Base-by-base conservation (phyloP, 2,888 invertebrate species). In the Hydroisotoma schaefferi region DNA sequence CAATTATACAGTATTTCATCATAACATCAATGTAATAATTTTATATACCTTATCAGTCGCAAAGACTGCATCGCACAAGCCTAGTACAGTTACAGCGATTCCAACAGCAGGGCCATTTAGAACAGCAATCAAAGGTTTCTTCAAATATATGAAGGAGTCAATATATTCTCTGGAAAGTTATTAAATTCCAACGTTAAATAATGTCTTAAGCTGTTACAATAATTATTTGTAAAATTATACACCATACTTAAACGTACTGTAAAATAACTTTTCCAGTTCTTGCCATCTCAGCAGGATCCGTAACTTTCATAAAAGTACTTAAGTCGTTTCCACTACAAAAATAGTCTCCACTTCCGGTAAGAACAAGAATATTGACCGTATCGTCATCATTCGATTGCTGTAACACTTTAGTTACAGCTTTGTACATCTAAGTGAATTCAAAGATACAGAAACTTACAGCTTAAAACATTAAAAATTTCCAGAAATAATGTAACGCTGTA, bases 41-140 rank as follows among this genome's bases (percentile, higher is more conserved):
- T 10, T 6, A 38, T 26, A 2, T 77, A 88, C 91, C 77, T 80
- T 84, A 71, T 94, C 88, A n/a, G 86, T 83, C 55, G 92, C 89
- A 80, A 90, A 92, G 6, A 94, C 87, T 59, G 90, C 80, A 80
- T 98, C 97, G 79, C 87, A 93, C 1, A 97, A 80, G 0, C 86
- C 87, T 53, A 92, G 79, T 10, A 87, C 85, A 0, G 97, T 97
- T 2, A 87, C 87, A 43, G 87, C 87, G 70, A 98, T 86, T 26
- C 98, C 98, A 70, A 97, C 85, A 15, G 94, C 92, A 43, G 94
- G 94, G 1, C 98, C 98, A 81, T 98, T 95, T 0, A 97, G 86
- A 59, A 94, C 79, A 15, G 87, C 89, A 65, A 97, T 81, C 44
- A 98, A 76, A 33, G 94, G 78, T 78, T 98, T 99, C 0, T 91